phyloP scores from a whole-genome alignment of 1,140 invertebrate genomes.

The Nasonia longicornis region DNA sequence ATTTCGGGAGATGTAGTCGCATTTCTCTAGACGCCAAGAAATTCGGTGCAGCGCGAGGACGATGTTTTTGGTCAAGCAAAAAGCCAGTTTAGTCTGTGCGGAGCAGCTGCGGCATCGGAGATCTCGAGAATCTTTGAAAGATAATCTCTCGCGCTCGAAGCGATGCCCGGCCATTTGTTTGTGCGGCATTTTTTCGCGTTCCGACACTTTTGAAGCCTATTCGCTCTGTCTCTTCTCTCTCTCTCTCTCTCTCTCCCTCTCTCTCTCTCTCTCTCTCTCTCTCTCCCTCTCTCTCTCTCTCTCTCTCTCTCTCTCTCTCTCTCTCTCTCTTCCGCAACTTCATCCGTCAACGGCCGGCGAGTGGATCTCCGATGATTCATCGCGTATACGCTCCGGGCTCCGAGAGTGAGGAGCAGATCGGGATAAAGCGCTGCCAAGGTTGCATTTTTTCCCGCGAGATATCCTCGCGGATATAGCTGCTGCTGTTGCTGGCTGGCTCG shows the following conservation, averaged over 20 bases:
- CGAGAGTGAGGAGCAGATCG: slow-evolving; percentile 2
- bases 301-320: slow-evolving; percentile 11
- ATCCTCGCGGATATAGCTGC: slow-evolving; percentile 33
- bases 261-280: slow-evolving; percentile 9
- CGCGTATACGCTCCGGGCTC: not conserved
- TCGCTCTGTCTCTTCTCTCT: not conserved
- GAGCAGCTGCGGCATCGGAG: not conserved
- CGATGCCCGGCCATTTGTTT: slow-evolving; percentile 29
- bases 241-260: slow-evolving; percentile 7
- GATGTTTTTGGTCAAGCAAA: not conserved
- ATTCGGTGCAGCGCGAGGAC: not conserved
- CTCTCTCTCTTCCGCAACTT: slow-evolving; percentile 21
- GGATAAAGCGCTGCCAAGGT: slow-evolving; percentile 28
- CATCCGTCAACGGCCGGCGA: slow-evolving; percentile 28
- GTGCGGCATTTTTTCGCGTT: slow-evolving; percentile 4
- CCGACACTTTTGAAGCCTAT: not conserved
- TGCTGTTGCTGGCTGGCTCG: not conserved
- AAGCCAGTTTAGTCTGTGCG: not conserved
- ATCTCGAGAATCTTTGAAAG: not conserved
- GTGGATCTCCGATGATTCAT: slow-evolving; percentile 30
- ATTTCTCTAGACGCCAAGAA: not conserved
- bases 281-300: slow-evolving; percentile 12
- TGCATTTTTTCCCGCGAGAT: slow-evolving; percentile 17
- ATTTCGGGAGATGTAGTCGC: not conserved
- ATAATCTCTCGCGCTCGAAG: not conserved